Base-by-base conservation (phyloP, 1,140 invertebrate species). In the Leptinotarsa undecemlineata region DNA sequence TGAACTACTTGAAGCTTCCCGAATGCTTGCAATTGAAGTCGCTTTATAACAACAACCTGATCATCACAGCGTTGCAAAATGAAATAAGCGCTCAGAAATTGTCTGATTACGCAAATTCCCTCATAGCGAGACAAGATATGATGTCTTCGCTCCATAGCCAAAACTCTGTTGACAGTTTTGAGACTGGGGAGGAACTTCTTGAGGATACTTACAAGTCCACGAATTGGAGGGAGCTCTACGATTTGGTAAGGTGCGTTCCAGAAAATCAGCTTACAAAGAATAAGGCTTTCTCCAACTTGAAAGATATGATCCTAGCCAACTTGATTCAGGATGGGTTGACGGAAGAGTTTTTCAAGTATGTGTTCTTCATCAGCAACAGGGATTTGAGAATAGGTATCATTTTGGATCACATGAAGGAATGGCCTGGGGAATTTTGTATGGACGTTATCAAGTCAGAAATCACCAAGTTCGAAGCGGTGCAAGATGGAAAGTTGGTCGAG, bases 21-120 rank as follows among this genome's bases (percentile, higher is more conserved):
- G 86, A 86, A 78, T 78, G 87, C 1, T 73, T 84, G 5, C 77
- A 79, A 19, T 76, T 90, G 23, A 84, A 86, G 15, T 42, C 71
- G 5, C 74, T 90, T 6, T 89, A 87, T 72, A 76, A 86, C 3
- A 81, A 85, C 5, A 90, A 90, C 80, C 76, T 80, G 62, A 85
- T 86, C 4, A 74, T 89, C 5, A 84, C 88, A 2, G 87, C 86
- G 48, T 79, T 90, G 19, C 82, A 86, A 42, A 82, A 87, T 33
- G 83, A 85, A 68, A 75, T 86, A 48, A 69, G 78, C 20, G 70
- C 60, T 17, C 70, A 78, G 57, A 77, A 60, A 75, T 76, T 62
- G 69, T 68, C 74, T 17, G 72, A 79, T 48, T 80, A 63, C 63
- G 68, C 80, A 17, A 69, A 77, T 33, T 21, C 68, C 61, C 74